Evolutionary conservation across 2,113 vertebrate species (phyloP).

Genomic region (Lagopus leucura): DNA sequence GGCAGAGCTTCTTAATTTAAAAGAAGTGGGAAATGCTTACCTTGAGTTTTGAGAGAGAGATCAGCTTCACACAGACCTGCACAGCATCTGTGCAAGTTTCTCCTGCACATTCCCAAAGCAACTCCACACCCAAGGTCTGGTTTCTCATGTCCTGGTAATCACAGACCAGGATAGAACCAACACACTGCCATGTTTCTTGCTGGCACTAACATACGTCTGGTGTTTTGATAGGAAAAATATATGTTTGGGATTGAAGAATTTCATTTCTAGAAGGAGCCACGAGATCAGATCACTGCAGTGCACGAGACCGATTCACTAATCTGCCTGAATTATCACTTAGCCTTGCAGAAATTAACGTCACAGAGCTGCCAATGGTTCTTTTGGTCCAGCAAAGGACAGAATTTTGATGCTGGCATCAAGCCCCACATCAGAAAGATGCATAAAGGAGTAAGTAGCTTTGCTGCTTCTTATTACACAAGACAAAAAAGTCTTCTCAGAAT

Average conservation of each 20-base stretch:
- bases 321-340: background rate
- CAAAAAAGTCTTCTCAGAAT: background rate
- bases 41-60: rapidly evolving
- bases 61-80: background rate
- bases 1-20: background rate
- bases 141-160: background rate
- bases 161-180: background rate
- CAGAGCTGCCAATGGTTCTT: background rate
- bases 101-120: background rate
- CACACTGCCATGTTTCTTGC: background rate
- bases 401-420: background rate
- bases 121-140: background rate
- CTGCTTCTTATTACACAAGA: background rate
- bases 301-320: background rate
- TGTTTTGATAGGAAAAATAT: background rate
- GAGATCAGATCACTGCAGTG: background rate
- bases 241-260: background rate
- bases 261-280: background rate
- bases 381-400: background rate
- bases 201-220: background rate
- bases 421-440: background rate
- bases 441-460: background rate
- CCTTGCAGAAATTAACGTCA: background rate
- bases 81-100: no score
- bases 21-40: background rate